Conservation (phyloP, 2,113 vertebrate species). For the Acanthisitta chloris region DNA sequence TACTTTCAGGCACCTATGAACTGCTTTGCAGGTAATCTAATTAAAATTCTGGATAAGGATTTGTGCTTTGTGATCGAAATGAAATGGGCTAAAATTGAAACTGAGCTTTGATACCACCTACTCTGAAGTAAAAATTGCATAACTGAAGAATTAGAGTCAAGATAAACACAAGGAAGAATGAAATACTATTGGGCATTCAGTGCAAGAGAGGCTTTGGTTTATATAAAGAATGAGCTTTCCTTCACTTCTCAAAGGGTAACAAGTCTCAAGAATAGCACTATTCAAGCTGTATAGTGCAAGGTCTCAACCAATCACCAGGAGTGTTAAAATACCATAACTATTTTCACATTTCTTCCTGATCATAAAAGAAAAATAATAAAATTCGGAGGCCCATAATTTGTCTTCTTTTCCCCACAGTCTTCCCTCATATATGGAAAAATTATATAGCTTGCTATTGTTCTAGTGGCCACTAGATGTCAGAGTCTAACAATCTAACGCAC, state of each 20-base stretch:
- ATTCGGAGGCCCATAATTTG: not conserved
- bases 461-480: conserved; percentile 41
- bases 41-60: not conserved
- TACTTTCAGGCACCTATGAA: not conserved
- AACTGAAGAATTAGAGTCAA: not conserved
- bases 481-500: not conserved
- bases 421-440: not conserved
- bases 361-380: not conserved
- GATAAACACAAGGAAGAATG: not conserved
- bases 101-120: not conserved
- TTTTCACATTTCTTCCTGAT: not conserved
- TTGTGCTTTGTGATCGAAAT: not conserved
- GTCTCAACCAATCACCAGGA: not conserved
- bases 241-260: not conserved
- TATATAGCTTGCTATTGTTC: not conserved
- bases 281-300: not conserved
- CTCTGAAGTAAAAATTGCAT: not conserved
- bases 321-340: not conserved
- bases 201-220: not conserved
- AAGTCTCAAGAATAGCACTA: not conserved
- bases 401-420: not conserved
- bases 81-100: not conserved
- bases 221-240: not conserved
- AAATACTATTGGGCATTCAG: not conserved
- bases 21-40: not conserved